A percentile compares a stretch with the other conserved stretches of the same genome.
Conservation (phyloP, 2,797 vertebrate species). For the Loris lydekkerianus region DNA sequence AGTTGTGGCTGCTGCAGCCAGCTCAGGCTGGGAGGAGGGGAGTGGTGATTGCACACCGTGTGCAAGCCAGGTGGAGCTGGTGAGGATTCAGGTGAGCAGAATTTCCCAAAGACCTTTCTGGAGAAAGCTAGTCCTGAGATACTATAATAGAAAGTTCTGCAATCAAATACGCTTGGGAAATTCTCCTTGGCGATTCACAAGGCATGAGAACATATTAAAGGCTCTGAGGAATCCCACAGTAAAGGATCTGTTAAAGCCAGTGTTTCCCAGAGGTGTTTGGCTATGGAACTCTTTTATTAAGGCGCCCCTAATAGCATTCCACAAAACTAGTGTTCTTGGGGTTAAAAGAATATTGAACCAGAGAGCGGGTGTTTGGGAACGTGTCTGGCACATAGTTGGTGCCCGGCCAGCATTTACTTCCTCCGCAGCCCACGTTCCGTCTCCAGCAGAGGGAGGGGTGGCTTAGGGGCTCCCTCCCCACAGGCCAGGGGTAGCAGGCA, state of each 20-base stretch:
- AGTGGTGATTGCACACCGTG: not conserved
- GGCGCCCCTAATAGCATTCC: constrained; percentile 81
- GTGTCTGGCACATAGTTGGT: constrained; percentile 84
- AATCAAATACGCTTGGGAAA: not conserved
- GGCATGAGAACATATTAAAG: not conserved
- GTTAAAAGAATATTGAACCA: constrained; percentile 77
- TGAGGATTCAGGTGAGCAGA: not conserved
- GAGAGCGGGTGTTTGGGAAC: constrained; percentile 81
- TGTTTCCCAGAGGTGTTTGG: constrained; percentile 76
- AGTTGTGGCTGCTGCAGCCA: not conserved
- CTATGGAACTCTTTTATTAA: constrained; percentile 79
- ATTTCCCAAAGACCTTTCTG: not conserved
- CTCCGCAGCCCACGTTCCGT: constrained; percentile 73
- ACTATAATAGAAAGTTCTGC: not conserved
- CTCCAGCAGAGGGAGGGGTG: constrained; percentile 71
- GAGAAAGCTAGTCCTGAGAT: not conserved
- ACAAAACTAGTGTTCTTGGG: constrained; percentile 60
- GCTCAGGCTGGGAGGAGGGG: not conserved
- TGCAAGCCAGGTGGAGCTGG: not conserved
- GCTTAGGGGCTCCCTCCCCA: constrained; percentile 52
- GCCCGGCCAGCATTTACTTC: constrained; percentile 78
- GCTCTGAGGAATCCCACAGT: not conserved
- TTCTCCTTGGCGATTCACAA: not conserved
- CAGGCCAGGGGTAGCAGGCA: constrained; percentile 62
- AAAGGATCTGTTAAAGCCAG: constrained; percentile 62